Evolutionary conservation across 2,113 vertebrate species (phyloP), one percentile per base, ranked within the genome.

Genomic region (Mesembrinibis cayennensis): DNA sequence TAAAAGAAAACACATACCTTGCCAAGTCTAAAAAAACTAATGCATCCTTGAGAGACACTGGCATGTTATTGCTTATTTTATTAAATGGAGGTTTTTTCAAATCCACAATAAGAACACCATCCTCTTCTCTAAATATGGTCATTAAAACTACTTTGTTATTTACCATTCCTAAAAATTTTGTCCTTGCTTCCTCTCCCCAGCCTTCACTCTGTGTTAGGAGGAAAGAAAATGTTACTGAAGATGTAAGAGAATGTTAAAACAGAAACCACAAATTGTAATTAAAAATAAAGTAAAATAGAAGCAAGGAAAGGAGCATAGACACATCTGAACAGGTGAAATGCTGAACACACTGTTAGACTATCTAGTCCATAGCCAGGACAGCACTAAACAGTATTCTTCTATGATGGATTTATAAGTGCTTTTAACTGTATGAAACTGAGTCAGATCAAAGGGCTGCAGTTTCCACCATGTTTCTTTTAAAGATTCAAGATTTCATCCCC

Each of bases 11-110:
- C 25, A 96, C 97, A 16, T 98, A 99, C 99, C 98, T 99, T 97
- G 99, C 99, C 73, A 99, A 96, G 59, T 99, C 98, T 83, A 98
- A 97, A 95, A 99, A 99, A 87, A 99, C 98, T 29, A 99, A 98
- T 20, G 99, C 98, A 93, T 99, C 99, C 90, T 98, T 98, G 87
- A 99, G 90, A 73, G 99, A 99, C 53, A 98, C 63, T 32, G 99
- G 98, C 77, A 98, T 94, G 36, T 98, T 96, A 92, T 59, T 98
- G 66, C 85, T 97, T 36, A 97, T 96, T 97, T 98, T 98, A 93
- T 98, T 98, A 95, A 97, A 93, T 15, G 98, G 96, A 72, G 97
- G 97, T 94, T 99, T 99, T 89, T 96, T 98, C 55, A 99, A 98
- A 97, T 99, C 99, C 94, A 99, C 99, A 97, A 99, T 96, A 80